Evolutionary conservation across 2,113 vertebrate species (phyloP).

Genomic region (Jaculus jaculus): DNA sequence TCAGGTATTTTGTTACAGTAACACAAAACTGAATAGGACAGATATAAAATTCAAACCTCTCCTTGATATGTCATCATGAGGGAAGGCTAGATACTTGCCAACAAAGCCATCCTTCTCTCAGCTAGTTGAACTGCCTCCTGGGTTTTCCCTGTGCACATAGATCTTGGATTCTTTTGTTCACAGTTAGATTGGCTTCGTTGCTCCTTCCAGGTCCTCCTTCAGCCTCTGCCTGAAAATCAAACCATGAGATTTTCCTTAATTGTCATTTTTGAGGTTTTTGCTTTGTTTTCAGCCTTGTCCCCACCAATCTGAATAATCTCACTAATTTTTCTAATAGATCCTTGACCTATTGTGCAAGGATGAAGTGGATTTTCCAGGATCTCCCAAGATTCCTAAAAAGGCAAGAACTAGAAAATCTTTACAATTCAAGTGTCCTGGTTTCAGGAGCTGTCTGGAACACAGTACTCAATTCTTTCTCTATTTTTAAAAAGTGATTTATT

Average conservation of each 20-base stretch:
- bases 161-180: background rate
- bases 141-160: background rate
- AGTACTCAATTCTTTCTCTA: background rate
- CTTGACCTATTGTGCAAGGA: background rate
- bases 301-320: background rate
- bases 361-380: background rate
- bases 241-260: background rate
- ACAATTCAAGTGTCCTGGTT: background rate
- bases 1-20: background rate
- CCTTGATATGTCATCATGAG: background rate
- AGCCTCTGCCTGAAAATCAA: background rate
- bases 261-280: background rate
- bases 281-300: background rate
- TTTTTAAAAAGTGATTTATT: background rate
- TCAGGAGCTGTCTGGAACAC: too few relatives aligned
- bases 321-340: background rate
- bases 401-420: background rate
- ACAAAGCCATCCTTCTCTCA: background rate
- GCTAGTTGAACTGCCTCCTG: background rate
- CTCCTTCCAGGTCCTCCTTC: background rate
- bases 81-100: background rate
- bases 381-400: background rate
- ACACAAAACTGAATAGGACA: background rate
- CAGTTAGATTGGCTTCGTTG: background rate
- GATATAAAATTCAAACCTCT: background rate